A percentile compares a stretch with the other conserved stretches of the same genome.
Conservation (phyloP, 2,888 invertebrate genomes). For the Idaea biselata region DNA sequence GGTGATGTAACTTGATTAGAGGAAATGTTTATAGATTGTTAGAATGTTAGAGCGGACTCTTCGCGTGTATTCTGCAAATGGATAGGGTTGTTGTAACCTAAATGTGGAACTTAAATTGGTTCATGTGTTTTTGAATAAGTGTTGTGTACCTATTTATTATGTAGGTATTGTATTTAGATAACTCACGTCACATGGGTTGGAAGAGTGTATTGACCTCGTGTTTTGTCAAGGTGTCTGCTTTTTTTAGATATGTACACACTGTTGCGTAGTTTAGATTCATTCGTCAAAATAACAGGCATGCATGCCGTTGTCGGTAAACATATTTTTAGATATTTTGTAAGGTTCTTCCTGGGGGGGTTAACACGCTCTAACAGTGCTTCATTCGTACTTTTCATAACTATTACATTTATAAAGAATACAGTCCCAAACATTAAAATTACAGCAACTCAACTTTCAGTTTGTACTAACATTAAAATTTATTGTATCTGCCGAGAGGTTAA, state of each 20-base stretch:
- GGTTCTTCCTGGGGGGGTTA: slow-evolving; percentile 5
- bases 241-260: slow-evolving; percentile 77
- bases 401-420: background rate
- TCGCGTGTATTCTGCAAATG: slow-evolving; percentile 23
- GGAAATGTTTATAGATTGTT: slow-evolving; percentile 20
- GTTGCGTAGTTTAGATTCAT: slow-evolving; percentile 64
- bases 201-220: slow-evolving; percentile 80
- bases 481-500: background rate
- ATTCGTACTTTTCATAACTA: background rate
- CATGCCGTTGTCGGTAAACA: slow-evolving; percentile 5
- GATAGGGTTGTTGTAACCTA: slow-evolving; percentile 7
- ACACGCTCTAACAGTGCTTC: background rate
- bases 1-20: slow-evolving; percentile 29
- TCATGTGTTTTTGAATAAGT: slow-evolving; percentile 9
- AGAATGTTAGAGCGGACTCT: slow-evolving; percentile 27
- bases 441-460: background rate
- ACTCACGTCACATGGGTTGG: slow-evolving; percentile 73
- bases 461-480: background rate
- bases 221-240: slow-evolving; percentile 81
- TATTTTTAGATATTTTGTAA: slow-evolving; percentile 1
- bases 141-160: slow-evolving; percentile 20
- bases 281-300: slow-evolving; percentile 43
- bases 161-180: slow-evolving; percentile 36
- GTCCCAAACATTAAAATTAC: background rate
- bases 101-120: background rate